Evolutionary conservation across 2,888 invertebrate species (phyloP).

Genomic region (Athripsodes cinereus): DNA sequence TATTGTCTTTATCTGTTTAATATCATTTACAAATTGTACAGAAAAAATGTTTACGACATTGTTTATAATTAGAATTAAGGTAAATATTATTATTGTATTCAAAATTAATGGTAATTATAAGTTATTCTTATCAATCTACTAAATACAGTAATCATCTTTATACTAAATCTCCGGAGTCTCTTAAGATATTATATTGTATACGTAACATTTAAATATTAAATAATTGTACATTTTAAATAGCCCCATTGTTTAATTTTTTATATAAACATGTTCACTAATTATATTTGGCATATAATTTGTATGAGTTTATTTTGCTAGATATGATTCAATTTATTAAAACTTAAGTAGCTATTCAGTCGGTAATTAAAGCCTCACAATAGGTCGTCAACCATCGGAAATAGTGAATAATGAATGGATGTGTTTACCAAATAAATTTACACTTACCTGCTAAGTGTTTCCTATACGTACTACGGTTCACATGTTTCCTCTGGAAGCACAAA

Average conservation of each 20-base stretch:
- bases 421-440: too few species aligned
- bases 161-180: background rate
- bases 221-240: background rate
- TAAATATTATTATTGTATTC: constrained; percentile 1
- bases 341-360: too few species aligned
- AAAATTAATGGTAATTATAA: constrained; percentile 1
- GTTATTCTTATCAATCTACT: background rate
- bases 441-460: too few species aligned
- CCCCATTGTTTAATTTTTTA: background rate
- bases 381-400: too few species aligned
- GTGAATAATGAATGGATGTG: too few species aligned
- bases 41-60: constrained; percentile 1
- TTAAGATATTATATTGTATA: background rate
- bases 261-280: background rate
- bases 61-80: background rate
- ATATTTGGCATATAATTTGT: constrained; percentile 2
- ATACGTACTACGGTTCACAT: too few species aligned
- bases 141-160: background rate
- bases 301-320: background rate
- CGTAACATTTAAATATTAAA: background rate
- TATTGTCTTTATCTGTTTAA: background rate
- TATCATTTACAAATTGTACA: background rate
- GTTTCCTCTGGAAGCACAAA: too few species aligned
- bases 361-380: too few species aligned
- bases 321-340: too few species aligned